phyloP scores from a whole-genome alignment of 53 echinoderm and acorn worm species.

The Luidia sarsii region DNA sequence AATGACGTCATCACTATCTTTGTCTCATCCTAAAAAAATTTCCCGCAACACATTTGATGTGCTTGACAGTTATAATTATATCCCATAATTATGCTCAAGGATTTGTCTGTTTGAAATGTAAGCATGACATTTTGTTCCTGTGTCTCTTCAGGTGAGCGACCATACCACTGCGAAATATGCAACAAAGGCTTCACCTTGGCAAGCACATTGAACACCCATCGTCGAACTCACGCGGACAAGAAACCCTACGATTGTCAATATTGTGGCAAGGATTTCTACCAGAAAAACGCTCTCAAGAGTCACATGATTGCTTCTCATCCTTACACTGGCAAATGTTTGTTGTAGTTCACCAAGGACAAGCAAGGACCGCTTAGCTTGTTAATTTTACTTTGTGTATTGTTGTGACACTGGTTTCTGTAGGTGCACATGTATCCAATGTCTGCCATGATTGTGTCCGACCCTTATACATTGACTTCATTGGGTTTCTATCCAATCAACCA shows the following conservation, averaged over 20 bases:
- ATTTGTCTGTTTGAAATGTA: too few species aligned
- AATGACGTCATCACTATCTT: neutral
- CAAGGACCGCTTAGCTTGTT: too few species aligned
- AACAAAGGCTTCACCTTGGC: slow-evolving; percentile 95
- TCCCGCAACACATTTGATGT: neutral
- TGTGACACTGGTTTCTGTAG: too few species aligned
- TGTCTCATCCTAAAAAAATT: neutral
- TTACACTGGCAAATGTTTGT: slow-evolving; percentile 71
- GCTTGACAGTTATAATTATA: neutral
- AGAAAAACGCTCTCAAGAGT: slow-evolving; percentile 87
- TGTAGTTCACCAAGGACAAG: too few species aligned
- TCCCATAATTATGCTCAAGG: neutral
- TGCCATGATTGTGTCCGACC: too few species aligned
- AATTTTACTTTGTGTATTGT: too few species aligned
- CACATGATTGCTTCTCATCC: slow-evolving; percentile 89
- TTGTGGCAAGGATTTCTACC: slow-evolving; percentile 94
- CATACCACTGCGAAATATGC: slow-evolving; percentile 91
- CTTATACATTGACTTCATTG: too few species aligned
- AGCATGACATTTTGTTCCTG: too few species aligned
- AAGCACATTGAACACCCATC: slow-evolving; percentile 96
- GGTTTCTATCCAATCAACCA: too few species aligned
- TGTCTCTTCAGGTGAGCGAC: slow-evolving; percentile 79
- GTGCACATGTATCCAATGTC: too few species aligned
- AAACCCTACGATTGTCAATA: slow-evolving; percentile 89
- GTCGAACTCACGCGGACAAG: slow-evolving; percentile 88